These are phyloP conservation scores for Gibbula magus DNA, from an alignment of 2,888 invertebrate genomes.

Conservation along the genomic window DNA sequence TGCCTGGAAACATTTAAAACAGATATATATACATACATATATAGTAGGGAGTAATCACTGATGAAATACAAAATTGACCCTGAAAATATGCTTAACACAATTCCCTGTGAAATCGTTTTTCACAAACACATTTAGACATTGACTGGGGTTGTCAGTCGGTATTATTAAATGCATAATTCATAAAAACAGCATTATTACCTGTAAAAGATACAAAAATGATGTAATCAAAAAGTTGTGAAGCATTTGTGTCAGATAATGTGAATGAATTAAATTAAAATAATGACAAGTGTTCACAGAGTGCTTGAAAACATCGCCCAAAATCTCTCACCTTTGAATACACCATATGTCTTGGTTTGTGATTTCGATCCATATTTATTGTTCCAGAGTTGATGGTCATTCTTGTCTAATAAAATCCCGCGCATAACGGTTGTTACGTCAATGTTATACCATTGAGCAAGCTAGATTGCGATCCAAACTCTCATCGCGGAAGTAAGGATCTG, in stretches of 20 bases:
- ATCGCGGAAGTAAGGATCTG: conserved; percentile 24
- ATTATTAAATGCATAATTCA: too few species aligned
- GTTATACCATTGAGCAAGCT: not conserved
- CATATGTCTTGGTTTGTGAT: conserved; percentile 60
- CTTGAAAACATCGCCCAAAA: not conserved
- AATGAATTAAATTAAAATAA: not conserved
- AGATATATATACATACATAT: too few species aligned
- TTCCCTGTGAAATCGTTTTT: too few species aligned
- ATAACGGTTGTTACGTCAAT: conserved; percentile 27
- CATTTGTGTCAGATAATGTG: not conserved
- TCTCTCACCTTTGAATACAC: conserved; percentile 62
- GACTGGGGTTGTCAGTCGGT: too few species aligned
- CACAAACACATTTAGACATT: too few species aligned
- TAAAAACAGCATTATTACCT: too few species aligned
- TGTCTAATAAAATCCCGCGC: conserved; percentile 34
- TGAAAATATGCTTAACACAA: too few species aligned
- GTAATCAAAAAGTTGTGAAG: not conserved
- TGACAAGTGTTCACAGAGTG: not conserved
- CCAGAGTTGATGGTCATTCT: conserved; percentile 62
- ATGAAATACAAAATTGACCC: too few species aligned
- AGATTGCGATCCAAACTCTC: not conserved
- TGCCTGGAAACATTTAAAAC: too few species aligned
- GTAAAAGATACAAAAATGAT: too few species aligned
- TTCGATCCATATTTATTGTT: conserved; percentile 60
- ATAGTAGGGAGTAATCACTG: too few species aligned